Evolutionary conservation across 2,113 vertebrate genomes (phyloP), one percentile per base, ranked within the genome.

Genomic region (Stictonetta naevosa): DNA sequence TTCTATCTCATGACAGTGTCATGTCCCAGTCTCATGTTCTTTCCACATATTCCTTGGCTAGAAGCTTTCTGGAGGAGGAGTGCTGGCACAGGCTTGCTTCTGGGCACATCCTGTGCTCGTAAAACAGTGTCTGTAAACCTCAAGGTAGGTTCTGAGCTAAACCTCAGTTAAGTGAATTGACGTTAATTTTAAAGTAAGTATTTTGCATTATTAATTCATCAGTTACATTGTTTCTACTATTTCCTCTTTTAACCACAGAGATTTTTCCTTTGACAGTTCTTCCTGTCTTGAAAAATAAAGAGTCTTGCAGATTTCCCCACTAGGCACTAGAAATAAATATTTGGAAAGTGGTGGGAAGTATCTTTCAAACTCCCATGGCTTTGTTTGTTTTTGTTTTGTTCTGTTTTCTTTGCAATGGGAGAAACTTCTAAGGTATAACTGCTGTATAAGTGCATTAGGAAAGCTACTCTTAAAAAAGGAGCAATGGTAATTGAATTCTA

Each of bases 1-100:
- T 52, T 52, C 25, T 77, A 6, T 1, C 8, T 53, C 1, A 1
- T 46, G 10, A 23, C 18, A 22, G 22, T 50, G 73, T 83, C 16
- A 31, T 63, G 69, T 44, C 4, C 3, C 25, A 91, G 11, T 3
- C 20, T 83, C 8, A 14, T 7, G 8, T 40, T 31, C 6, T 71
- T 40, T 55, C 21, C 28, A 6, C 26, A 9, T 53, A 23, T 4
- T 69, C 5, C 18, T 34, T 52, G 31, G 7, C 28, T 8, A 78
- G n/a, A 60, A 44, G 12, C 11, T 56, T 2, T 1, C 13, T 38
- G 14, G 14, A 40, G 1, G 34, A 1, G 33, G 40, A 36, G 9
- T 36, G 16, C 13, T 55, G 60, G 11, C 3, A 73, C 11, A 42
- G 16, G 25, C 29, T 14, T 40, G 16, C 8, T 10, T 38, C 26